These are phyloP conservation scores for Drosophila demipolita DNA, from an alignment of 2,888 invertebrate species.

Conservation along the genomic window DNA sequence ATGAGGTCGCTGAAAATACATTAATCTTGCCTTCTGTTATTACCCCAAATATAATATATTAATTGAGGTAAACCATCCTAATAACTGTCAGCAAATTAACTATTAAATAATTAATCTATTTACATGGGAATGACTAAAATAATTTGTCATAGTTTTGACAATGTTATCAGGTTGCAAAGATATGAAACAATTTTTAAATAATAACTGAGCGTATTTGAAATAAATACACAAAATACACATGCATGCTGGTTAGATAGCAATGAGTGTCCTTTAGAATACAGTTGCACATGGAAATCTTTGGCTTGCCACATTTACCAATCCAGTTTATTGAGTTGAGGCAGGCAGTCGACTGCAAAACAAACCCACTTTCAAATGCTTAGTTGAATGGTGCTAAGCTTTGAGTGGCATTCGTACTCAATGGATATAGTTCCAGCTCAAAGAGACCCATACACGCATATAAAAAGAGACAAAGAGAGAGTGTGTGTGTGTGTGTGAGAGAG, in stretches of 20 bases:
- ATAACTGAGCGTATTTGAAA: neutral
- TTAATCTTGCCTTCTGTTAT: conserved; percentile 9
- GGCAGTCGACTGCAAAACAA: conserved; percentile 63
- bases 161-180: neutral
- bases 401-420: conserved; percentile 65
- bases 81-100: neutral
- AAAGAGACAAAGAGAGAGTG: neutral
- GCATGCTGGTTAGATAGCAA: neutral
- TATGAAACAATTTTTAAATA: neutral
- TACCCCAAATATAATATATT: conserved; percentile 1
- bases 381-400: conserved; percentile 61
- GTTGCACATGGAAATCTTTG: conserved; percentile 20
- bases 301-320: conserved; percentile 22
- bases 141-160: neutral
- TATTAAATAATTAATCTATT: neutral
- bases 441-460: neutral
- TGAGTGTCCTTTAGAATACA: conserved; percentile 3
- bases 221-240: neutral
- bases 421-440: conserved; percentile 46
- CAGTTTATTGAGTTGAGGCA: conserved; percentile 23
- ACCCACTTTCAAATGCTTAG: conserved; percentile 55
- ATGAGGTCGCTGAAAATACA: conserved; percentile 15
- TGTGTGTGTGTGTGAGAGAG: neutral
- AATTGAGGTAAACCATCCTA: neutral
- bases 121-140: neutral